These are phyloP conservation scores for Helicoverpa armigera DNA, from an alignment of 1,140 invertebrate genomes.

Conservation along the genomic window DNA sequence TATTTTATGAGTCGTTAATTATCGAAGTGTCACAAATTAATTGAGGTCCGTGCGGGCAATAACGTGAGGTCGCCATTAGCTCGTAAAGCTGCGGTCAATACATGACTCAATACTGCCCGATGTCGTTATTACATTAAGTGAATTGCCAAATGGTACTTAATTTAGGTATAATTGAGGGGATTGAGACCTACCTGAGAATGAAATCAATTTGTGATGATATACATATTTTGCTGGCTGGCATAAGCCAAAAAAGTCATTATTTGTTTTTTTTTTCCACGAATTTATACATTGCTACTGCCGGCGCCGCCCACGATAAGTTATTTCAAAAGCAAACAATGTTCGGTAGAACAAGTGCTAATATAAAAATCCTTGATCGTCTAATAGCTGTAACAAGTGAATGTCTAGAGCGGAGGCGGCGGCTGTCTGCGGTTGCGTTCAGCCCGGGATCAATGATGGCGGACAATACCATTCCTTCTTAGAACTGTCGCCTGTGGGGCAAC, in stretches of 20 bases:
- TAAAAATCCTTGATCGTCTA: too few relatives aligned
- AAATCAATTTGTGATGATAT: too few relatives aligned
- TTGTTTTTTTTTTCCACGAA: too few relatives aligned
- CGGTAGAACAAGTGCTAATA: too few relatives aligned
- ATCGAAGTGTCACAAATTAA: conserved; percentile 37
- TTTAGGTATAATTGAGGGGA: too few relatives aligned
- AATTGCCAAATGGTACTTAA: too few relatives aligned
- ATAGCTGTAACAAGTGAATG: not conserved
- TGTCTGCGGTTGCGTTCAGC: not conserved
- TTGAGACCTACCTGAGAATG: too few relatives aligned
- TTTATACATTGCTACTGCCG: too few relatives aligned
- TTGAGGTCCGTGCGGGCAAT: conserved; percentile 1
- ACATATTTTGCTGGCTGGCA: too few relatives aligned
- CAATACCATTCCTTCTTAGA: conserved; percentile 34
- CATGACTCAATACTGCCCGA: not conserved
- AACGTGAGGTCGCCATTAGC: conserved; percentile 8
- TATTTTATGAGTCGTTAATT: conserved; percentile 23
- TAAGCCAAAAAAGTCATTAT: too few relatives aligned
- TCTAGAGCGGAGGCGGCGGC: not conserved
- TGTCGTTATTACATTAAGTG: not conserved
- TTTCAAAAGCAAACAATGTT: too few relatives aligned
- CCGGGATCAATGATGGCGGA: conserved; percentile 27
- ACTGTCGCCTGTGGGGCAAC: not conserved
- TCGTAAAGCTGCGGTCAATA: conserved; percentile 14
- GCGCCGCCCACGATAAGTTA: too few relatives aligned